Percentiles rank a stretch among this genome's conserved stretches.
Evolutionary conservation across 2,888 invertebrate genomes (phyloP).

Genomic region (Drosophila peninsularis): DNA sequence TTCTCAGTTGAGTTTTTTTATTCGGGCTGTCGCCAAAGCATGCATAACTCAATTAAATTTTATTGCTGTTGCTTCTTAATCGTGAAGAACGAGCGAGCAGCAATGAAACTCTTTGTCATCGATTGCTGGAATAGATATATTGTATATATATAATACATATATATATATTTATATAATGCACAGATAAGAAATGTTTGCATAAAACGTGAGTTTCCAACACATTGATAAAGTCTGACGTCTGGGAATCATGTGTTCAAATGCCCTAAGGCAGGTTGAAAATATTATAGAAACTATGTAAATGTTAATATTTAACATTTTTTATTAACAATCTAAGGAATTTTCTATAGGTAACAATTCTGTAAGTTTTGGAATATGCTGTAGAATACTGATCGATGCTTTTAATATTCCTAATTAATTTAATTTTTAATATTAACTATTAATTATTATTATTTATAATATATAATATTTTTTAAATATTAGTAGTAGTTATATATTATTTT

Average conservation of each 20-base stretch:
- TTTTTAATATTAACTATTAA: too few relatives aligned
- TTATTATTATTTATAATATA: too few relatives aligned
- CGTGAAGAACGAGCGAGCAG: background rate
- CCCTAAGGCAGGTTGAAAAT: background rate
- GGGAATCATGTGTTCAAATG: background rate
- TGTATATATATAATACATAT: background rate
- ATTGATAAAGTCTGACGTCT: constrained; percentile 33
- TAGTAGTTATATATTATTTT: too few relatives aligned
- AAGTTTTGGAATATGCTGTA: too few relatives aligned
- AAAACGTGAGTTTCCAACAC: constrained; percentile 51
- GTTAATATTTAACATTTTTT: background rate
- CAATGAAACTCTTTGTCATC: constrained; percentile 46
- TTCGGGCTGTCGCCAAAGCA: constrained; percentile 11
- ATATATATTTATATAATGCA: constrained; percentile 4
- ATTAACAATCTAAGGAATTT: too few relatives aligned
- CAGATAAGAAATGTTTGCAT: constrained; percentile 61
- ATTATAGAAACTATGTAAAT: background rate
- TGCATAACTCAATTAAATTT: constrained; percentile 1
- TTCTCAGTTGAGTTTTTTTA: constrained; percentile 2
- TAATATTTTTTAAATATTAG: too few relatives aligned
- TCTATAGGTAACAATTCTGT: too few relatives aligned
- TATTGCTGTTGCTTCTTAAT: background rate
- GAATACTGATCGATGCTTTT: too few relatives aligned
- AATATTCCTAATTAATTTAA: too few relatives aligned
- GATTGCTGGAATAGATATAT: constrained; percentile 5